phyloP scores from a whole-genome alignment of 1,140 invertebrate species.

The Eciton burchellii region DNA sequence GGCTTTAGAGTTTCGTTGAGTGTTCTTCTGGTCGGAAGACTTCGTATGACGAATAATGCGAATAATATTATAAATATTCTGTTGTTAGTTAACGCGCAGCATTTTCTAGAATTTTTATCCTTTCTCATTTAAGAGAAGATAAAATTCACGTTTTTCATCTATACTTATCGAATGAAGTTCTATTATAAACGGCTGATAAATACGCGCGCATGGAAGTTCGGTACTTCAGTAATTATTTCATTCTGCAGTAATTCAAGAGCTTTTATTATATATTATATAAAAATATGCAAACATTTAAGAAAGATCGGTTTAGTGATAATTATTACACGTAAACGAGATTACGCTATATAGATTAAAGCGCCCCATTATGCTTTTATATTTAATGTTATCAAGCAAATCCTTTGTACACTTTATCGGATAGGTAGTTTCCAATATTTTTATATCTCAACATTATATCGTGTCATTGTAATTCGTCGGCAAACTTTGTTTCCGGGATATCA shows the following conservation, averaged over 20 bases:
- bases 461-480: conserved; percentile 5
- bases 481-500: background rate
- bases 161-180: conserved; percentile 10
- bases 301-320: too few relatives aligned
- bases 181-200: too few relatives aligned
- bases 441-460: background rate
- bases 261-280: too few relatives aligned
- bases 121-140: conserved; percentile 38
- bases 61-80: conserved; percentile 71
- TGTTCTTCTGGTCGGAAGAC: conserved; percentile 46
- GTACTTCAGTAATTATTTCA: too few relatives aligned
- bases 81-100: conserved; percentile 46
- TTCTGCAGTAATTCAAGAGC: too few relatives aligned
- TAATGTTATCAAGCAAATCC: background rate
- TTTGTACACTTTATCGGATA: background rate
- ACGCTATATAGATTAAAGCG: too few relatives aligned
- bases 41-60: conserved; percentile 63
- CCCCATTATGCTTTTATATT: too few relatives aligned
- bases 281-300: too few relatives aligned
- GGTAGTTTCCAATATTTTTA: background rate
- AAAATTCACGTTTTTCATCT: conserved; percentile 44
- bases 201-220: too few relatives aligned
- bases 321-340: too few relatives aligned
- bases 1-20: conserved; percentile 67
- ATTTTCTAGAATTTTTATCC: too few relatives aligned